Percentiles rank a stretch among this genome's conserved stretches.
These are phyloP conservation scores for Invenusta paracnida DNA, from an alignment of 2,888 invertebrate genomes.

Conservation along the genomic window DNA sequence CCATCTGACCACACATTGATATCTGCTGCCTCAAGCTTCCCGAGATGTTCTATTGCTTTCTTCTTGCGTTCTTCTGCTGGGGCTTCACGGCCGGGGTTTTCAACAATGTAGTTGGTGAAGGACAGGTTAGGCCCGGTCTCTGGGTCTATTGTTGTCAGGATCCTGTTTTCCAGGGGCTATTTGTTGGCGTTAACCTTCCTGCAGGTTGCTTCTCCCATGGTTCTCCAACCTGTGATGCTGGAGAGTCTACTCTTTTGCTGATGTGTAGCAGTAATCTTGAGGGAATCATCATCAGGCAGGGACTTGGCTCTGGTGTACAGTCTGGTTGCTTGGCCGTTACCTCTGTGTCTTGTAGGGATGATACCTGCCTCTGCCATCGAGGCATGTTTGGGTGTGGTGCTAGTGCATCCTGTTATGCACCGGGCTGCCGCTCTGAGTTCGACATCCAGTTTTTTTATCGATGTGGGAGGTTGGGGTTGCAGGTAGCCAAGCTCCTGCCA, in stretches of 20 bases:
- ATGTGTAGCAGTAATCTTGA: not conserved
- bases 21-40: not conserved
- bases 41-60: not conserved
- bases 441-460: not conserved
- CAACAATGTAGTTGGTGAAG: not conserved
- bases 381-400: not conserved
- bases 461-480: not conserved
- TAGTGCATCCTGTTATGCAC: not conserved
- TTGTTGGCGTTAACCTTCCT: not conserved
- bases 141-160: not conserved
- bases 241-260: not conserved
- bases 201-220: not conserved
- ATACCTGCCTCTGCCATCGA: not conserved
- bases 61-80: not conserved
- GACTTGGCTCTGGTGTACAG: not conserved
- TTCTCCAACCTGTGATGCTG: not conserved
- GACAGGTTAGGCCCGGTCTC: not conserved
- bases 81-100: not conserved
- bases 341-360: not conserved
- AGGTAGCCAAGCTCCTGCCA: not conserved
- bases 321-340: not conserved
- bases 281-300: not conserved
- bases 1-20: not conserved
- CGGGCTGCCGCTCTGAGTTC: not conserved
- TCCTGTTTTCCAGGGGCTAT: not conserved